Evolutionary conservation across 1,140 invertebrate species (phyloP).

Genomic region (Conus ventricosus): DNA sequence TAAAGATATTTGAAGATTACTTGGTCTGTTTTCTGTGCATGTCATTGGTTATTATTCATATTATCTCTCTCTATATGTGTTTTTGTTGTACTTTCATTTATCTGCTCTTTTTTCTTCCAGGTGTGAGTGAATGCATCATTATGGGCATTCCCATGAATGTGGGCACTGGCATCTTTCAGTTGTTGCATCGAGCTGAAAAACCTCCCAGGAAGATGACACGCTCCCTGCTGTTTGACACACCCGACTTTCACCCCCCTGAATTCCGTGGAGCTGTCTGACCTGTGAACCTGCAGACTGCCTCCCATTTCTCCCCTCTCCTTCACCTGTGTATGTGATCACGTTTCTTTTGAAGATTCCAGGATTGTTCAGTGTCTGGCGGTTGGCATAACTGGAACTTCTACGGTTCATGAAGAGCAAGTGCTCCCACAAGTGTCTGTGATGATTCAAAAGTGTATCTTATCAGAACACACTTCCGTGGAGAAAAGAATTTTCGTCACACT

Average conservation of each 20-base stretch:
- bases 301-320: neutral
- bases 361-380: too few relatives aligned
- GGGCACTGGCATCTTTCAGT: conserved; percentile 95
- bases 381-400: too few relatives aligned
- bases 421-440: too few relatives aligned
- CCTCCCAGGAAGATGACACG: conserved; percentile 45
- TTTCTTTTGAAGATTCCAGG: neutral
- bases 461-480: too few relatives aligned
- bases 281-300: neutral
- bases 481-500: too few relatives aligned
- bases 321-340: neutral
- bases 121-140: conserved; percentile 98
- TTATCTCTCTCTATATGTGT: too few relatives aligned
- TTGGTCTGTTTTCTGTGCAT: too few relatives aligned
- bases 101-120: conserved; percentile 75
- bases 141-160: conserved; percentile 95
- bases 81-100: too few relatives aligned
- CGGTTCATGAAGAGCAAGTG: too few relatives aligned
- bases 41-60: too few relatives aligned
- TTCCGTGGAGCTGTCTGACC: neutral
- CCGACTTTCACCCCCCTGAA: conserved; percentile 61
- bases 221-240: conserved; percentile 63
- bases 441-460: too few relatives aligned
- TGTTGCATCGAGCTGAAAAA: conserved; percentile 79
- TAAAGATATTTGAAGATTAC: too few relatives aligned